These are phyloP conservation scores for Chiroxiphia lanceolata DNA, from an alignment of 2,797 vertebrate species.

Conservation along the genomic window DNA sequence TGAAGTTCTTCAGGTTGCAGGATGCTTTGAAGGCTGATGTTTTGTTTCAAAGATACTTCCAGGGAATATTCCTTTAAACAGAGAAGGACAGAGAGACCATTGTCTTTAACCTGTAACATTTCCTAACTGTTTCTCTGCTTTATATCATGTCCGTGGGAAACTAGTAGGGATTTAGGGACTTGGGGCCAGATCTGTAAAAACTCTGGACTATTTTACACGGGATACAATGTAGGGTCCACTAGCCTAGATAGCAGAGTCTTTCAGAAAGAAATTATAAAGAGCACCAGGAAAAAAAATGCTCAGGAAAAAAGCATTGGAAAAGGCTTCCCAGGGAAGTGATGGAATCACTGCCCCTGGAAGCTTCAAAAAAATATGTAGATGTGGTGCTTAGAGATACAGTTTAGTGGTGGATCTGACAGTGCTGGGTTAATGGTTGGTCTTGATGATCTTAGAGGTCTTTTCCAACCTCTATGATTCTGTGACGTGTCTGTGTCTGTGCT, in stretches of 20 bases:
- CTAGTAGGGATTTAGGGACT: background rate
- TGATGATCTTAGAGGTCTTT: background rate
- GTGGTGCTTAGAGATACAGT: background rate
- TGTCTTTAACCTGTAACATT: background rate
- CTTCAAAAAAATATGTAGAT: background rate
- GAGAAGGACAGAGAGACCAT: background rate
- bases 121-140: background rate
- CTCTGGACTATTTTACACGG: background rate
- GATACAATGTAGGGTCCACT: background rate
- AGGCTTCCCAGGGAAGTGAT: background rate
- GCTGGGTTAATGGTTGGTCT: background rate
- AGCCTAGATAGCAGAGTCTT: background rate
- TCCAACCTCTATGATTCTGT: background rate
- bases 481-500: background rate
- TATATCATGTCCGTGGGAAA: background rate
- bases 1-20: background rate
- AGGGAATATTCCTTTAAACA: background rate
- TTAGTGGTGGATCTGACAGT: background rate
- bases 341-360: background rate
- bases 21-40: background rate
- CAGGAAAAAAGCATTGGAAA: background rate
- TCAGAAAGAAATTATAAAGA: background rate
- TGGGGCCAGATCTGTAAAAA: background rate
- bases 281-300: background rate
- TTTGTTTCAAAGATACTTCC: background rate